These are phyloP conservation scores for Campoletis raptor DNA, from an alignment of 2,888 invertebrate genomes.

Conservation along the genomic window DNA sequence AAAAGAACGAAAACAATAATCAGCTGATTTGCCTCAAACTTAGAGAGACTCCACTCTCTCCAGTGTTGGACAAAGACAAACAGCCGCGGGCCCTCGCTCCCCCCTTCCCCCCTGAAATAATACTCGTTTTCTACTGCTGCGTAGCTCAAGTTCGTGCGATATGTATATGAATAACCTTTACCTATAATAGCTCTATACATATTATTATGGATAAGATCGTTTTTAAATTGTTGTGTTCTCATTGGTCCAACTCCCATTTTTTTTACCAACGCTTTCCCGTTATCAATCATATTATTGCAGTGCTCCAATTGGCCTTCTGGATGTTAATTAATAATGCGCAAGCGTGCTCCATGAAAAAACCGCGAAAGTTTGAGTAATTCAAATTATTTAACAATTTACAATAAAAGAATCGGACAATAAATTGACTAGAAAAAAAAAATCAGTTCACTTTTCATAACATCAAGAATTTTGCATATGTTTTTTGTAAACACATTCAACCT, in stretches of 20 bases:
- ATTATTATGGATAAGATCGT: slow-evolving; percentile 4
- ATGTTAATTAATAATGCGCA: not conserved
- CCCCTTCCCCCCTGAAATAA: not conserved
- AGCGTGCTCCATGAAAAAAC: not conserved
- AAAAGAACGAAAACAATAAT: slow-evolving; percentile 81
- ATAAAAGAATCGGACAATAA: not conserved
- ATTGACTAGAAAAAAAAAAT: not conserved
- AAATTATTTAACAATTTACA: not conserved
- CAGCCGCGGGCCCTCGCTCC: not conserved
- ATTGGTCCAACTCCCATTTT: not conserved
- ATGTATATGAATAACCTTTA: slow-evolving; percentile 8
- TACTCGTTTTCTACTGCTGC: slow-evolving; percentile 4
- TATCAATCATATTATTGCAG: not conserved
- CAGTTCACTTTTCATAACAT: too few relatives aligned
- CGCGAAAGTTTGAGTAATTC: not conserved
- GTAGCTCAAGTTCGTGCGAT: slow-evolving; percentile 2
- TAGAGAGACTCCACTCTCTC: slow-evolving; percentile 20
- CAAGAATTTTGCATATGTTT: too few relatives aligned
- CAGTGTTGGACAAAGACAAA: slow-evolving; percentile 10
- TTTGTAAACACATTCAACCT: too few relatives aligned
- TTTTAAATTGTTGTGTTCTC: not conserved
- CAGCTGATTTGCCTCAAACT: slow-evolving; percentile 78
- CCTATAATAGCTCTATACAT: not conserved
- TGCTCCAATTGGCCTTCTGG: not conserved
- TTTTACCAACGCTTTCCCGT: not conserved